Conservation (phyloP, 2,888 invertebrate species). For the Blomia tropicalis region DNA sequence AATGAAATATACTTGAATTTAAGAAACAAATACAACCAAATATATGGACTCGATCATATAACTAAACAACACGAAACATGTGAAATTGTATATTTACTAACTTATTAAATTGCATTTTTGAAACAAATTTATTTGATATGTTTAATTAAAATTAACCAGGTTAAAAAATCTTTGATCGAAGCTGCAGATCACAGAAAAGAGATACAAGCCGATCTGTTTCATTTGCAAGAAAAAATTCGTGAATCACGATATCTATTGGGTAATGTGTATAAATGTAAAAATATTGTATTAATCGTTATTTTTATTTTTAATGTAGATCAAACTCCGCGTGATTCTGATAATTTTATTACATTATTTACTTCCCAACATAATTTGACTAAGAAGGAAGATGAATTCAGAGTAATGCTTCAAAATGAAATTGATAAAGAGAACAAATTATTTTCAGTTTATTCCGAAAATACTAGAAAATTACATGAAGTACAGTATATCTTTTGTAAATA, state of each 20-base stretch:
- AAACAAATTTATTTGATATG: neutral
- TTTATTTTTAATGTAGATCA: slow-evolving; percentile 1
- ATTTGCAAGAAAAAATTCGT: neutral
- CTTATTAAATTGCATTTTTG: neutral
- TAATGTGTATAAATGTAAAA: neutral
- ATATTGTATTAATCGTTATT: neutral
- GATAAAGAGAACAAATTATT: slow-evolving; percentile 23
- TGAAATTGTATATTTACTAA: neutral
- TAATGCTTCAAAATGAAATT: slow-evolving; percentile 1
- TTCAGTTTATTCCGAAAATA: slow-evolving; percentile 15
- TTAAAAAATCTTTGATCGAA: neutral
- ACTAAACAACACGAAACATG: neutral
- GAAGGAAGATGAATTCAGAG: slow-evolving; percentile 12
- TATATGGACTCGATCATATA: neutral
- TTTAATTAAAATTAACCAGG: neutral
- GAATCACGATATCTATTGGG: neutral
- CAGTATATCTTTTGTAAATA: neutral
- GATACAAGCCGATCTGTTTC: neutral
- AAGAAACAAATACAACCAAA: neutral
- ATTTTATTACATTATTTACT: slow-evolving; percentile 21
- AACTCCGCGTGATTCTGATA: slow-evolving; percentile 17
- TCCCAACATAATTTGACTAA: slow-evolving; percentile 24
- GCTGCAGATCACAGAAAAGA: neutral
- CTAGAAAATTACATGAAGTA: slow-evolving; percentile 23
- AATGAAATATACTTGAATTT: neutral